Conservation (phyloP, 2,797 vertebrate species). For the Epinephelus malabaricus region DNA sequence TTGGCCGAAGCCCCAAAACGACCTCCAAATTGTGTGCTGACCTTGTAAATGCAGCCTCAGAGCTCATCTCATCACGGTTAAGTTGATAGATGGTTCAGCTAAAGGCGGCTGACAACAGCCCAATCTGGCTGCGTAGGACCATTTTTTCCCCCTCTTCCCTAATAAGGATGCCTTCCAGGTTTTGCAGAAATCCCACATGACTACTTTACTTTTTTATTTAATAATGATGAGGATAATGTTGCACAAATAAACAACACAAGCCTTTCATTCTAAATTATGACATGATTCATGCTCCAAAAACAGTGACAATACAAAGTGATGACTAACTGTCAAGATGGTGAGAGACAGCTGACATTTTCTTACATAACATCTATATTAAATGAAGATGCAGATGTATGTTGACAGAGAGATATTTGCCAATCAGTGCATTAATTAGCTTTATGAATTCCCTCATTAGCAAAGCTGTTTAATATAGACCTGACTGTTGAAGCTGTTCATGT, state of each 20-base stretch:
- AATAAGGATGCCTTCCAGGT: neutral
- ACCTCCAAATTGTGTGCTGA: slow-evolving; percentile 61
- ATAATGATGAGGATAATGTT: neutral
- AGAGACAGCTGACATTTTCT: slow-evolving; percentile 18
- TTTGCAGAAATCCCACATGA: neutral
- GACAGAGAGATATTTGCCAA: neutral
- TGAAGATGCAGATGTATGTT: slow-evolving; percentile 13
- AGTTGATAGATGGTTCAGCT: slow-evolving; percentile 64
- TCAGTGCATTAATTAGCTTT: slow-evolving; percentile 25
- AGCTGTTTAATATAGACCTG: neutral
- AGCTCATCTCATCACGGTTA: slow-evolving; percentile 68
- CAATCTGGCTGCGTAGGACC: neutral
- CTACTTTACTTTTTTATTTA: neutral
- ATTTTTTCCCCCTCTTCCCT: too few species aligned
- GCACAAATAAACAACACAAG: neutral
- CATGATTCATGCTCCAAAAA: neutral
- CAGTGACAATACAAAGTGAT: neutral
- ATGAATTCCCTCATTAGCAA: slow-evolving; percentile 23
- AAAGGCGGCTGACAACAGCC: slow-evolving; percentile 35
- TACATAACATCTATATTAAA: neutral
- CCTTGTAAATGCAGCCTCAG: slow-evolving; percentile 64
- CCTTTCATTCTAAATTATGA: neutral
- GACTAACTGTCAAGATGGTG: neutral
- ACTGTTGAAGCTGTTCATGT: neutral
- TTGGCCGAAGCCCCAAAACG: slow-evolving; percentile 49